Evolutionary conservation across 2,888 invertebrate species (phyloP).

Genomic region (Napeogenes sylphis): DNA sequence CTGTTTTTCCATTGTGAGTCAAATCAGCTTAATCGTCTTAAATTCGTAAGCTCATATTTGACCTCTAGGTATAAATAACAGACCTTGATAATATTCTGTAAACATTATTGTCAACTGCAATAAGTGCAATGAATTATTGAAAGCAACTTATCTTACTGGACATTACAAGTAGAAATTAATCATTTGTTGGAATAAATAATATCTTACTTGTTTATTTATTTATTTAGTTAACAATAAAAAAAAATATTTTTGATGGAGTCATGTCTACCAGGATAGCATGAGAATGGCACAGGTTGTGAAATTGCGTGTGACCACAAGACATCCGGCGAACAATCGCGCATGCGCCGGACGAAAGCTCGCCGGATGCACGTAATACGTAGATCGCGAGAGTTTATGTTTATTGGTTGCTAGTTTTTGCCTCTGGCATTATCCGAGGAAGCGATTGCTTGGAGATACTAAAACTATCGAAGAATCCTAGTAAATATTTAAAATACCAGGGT

Average conservation of each 20-base stretch:
- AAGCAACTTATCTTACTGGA: conserved; percentile 31
- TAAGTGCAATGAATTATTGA: conserved; percentile 34
- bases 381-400: conserved; percentile 55
- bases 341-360: conserved; percentile 59
- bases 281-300: conserved; percentile 65
- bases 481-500: no score
- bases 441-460: conserved; percentile 13
- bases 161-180: conserved; percentile 32
- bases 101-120: conserved; percentile 30
- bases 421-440: conserved; percentile 30
- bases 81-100: conserved; percentile 35
- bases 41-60: conserved; percentile 32
- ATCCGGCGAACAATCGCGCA: conserved; percentile 71
- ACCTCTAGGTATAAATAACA: conserved; percentile 40
- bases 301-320: conserved; percentile 76
- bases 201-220: neutral
- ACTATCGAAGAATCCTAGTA: neutral
- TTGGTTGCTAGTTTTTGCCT: conserved; percentile 31
- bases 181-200: conserved; percentile 27
- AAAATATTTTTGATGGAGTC: conserved; percentile 29
- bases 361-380: conserved; percentile 70
- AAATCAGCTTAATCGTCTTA: conserved; percentile 33
- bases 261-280: conserved; percentile 53
- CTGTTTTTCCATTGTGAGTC: conserved; percentile 35
- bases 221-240: no score